Base-by-base conservation (phyloP, 2,797 vertebrate species). In the Semotilus atromaculatus region DNA sequence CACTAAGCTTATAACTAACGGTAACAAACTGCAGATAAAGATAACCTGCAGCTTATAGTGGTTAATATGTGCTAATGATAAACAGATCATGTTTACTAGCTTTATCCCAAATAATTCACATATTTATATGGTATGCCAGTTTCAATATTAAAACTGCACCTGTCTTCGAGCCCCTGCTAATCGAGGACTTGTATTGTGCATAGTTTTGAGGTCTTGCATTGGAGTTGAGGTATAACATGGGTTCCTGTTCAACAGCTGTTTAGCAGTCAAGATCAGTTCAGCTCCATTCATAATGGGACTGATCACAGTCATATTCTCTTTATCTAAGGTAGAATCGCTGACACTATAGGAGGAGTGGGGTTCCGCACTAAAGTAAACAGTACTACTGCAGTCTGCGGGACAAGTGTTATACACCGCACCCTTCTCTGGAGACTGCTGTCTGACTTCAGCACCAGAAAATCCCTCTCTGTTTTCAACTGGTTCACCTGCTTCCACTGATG, bases 161-260 rank as follows among this genome's bases (percentile, higher is more conserved):
- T 84, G 82, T 68, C 86, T 87, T 60, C 77, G 74, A 23, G 21
- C 72, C 40, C 60, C 67, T 58, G 72, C 1, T 64, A 82, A 31
- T 82, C 81, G 58, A 87, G 92, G 85, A 87, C 91, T 72, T 29
- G 62, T 67, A 11, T 91, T 91, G 40, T 85, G 76, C 16, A 83
- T 85, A 34, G 88, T 67, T 82, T 86, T 90, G 43, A 92, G 2
- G 40, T 93, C 91, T 0, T 89, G 78, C 82, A 96, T 96, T 0
- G 97, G 96, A 19, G 97, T 96, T 29, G 97, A 97, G 0, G 96
- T 95, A 84, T 96, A 96, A 58, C 94, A 93, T 0, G 95, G 95
- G 75, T 94, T 92, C 76, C 93, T 81, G 86, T 78, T 92, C 75
- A 84, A 85, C 79, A 93, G 93, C 84, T 94, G 82, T 90, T 94